phyloP scores from a whole-genome alignment of 2,113 vertebrate genomes.

The Perccottus glenii region DNA sequence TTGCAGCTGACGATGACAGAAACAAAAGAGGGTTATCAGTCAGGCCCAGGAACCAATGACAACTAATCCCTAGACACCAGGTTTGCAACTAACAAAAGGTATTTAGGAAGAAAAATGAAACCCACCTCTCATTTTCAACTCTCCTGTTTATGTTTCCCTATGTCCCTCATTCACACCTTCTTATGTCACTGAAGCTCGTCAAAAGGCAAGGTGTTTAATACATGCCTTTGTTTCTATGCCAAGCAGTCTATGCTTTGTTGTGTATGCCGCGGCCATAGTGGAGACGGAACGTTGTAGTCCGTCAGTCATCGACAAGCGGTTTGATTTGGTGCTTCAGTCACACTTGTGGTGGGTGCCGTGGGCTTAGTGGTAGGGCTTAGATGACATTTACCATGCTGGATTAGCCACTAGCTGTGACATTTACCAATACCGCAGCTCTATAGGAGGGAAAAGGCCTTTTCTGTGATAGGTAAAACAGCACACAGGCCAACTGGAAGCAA shows the following conservation, averaged over 20 bases:
- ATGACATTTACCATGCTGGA: constrained; percentile 68
- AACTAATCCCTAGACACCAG: constrained; percentile 2
- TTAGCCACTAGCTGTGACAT: constrained; percentile 69
- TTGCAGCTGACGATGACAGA: constrained; percentile 1
- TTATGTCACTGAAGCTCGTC: constrained; percentile 20
- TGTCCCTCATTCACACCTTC: constrained; percentile 22
- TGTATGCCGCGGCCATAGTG: neutral
- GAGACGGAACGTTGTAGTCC: neutral
- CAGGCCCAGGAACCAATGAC: constrained; percentile 4
- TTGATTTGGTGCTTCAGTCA: constrained; percentile 26
- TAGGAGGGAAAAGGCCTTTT: constrained; percentile 14
- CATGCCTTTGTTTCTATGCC: constrained; percentile 1
- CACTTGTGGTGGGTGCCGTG: constrained; percentile 11
- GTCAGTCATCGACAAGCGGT: constrained; percentile 25
- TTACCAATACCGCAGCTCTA: constrained; percentile 50
- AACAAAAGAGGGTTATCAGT: constrained; percentile 14
- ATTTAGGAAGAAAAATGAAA: constrained; percentile 8
- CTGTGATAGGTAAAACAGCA: constrained; percentile 16
- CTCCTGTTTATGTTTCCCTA: constrained; percentile 11
- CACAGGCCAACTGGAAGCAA: constrained; percentile 23
- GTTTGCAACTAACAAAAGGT: constrained; percentile 18
- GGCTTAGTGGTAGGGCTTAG: constrained; percentile 39
- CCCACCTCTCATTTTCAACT: constrained; percentile 15
- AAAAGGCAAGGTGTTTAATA: constrained; percentile 35
- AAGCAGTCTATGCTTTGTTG: constrained; percentile 19